phyloP scores from a whole-genome alignment of 2,113 vertebrate genomes.

The Tragelaphus buxtoni region DNA sequence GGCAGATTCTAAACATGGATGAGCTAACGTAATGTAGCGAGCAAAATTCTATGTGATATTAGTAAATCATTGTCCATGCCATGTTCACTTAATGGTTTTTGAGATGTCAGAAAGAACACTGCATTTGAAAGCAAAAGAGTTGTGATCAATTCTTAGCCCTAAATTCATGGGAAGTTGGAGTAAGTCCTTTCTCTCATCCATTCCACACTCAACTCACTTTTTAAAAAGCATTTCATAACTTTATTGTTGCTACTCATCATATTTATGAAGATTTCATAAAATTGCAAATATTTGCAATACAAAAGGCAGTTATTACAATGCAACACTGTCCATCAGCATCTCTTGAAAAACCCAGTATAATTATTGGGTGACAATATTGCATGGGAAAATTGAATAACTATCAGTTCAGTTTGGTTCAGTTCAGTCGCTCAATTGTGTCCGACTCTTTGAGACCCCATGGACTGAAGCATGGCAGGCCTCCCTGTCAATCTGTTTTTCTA shows the following conservation, averaged over 20 bases:
- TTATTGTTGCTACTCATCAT: background rate
- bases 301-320: background rate
- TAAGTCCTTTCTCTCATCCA: background rate
- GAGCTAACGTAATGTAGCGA: background rate
- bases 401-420: background rate
- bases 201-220: background rate
- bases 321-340: background rate
- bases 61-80: background rate
- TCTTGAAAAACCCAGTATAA: background rate
- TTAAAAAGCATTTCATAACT: background rate
- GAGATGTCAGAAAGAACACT: background rate
- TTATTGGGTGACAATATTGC: background rate
- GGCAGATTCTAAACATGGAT: background rate
- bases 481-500: background rate
- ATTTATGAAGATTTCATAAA: background rate
- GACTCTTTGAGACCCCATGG: background rate
- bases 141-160: background rate
- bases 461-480: background rate
- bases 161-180: background rate
- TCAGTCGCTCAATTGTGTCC: background rate
- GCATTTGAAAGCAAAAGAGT: background rate
- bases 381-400: background rate
- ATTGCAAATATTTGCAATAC: background rate
- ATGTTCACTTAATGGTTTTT: background rate
- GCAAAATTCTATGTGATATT: background rate